A percentile compares a stretch with the other conserved stretches of the same genome.
phyloP scores from a whole-genome alignment of 2,888 invertebrate species.

The Lysandra bellargus region DNA sequence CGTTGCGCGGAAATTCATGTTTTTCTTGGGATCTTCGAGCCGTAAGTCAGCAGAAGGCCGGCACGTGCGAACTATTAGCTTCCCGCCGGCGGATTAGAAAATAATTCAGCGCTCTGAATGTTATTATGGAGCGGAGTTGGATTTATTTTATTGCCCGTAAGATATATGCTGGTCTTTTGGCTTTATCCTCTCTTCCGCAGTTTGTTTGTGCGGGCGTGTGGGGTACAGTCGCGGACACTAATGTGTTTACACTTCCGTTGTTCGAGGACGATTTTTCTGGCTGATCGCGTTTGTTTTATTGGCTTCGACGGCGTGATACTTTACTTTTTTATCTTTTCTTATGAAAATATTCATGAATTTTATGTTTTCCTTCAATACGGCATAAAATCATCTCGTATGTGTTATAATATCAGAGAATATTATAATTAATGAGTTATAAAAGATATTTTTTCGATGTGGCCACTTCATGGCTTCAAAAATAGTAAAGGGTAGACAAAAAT shows the following conservation, averaged over 20 bases:
- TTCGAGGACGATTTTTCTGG: conserved; percentile 28
- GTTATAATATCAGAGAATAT: too few species aligned
- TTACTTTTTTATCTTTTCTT: not conserved
- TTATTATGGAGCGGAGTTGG: conserved; percentile 74
- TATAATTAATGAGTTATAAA: too few species aligned
- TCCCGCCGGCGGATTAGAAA: conserved; percentile 76
- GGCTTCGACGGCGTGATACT: not conserved
- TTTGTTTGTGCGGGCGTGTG: conserved; percentile 69
- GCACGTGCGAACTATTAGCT: conserved; percentile 80
- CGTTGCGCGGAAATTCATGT: conserved; percentile 72
- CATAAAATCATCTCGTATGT: too few species aligned
- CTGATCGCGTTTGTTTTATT: conserved; percentile 1
- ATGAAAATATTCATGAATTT: not conserved
- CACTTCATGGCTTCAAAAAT: too few species aligned
- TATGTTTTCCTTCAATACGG: not conserved
- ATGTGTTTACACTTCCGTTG: conserved; percentile 37
- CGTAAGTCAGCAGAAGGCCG: conserved; percentile 70
- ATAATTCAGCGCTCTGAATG: conserved; percentile 78
- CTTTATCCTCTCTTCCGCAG: conserved; percentile 68
- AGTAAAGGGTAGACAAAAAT: too few species aligned
- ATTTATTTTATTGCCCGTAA: conserved; percentile 76
- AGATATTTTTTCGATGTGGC: too few species aligned
- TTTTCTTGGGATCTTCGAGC: conserved; percentile 75
- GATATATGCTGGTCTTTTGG: conserved; percentile 73
- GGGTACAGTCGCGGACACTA: conserved; percentile 63